Base-by-base conservation (phyloP, 2,888 invertebrate species). In the Malthinus seriepunctatus region DNA sequence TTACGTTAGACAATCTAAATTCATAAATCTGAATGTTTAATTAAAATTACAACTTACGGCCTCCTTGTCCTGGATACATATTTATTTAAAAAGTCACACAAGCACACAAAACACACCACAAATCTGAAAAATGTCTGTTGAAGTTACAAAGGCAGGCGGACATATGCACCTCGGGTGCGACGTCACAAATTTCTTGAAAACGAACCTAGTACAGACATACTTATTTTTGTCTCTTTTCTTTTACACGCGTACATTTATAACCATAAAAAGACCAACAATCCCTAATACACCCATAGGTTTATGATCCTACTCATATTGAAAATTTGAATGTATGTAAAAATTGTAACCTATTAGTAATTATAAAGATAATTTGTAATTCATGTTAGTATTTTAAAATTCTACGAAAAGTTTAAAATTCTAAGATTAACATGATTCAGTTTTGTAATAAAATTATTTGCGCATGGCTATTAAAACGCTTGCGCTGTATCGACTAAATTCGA, bases 131-230 rank as follows among this genome's bases (percentile, higher is more conserved):
- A 69, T 72, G 70, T 73, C 70, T 74, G 70, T 67, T 71, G 72
- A 68, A 68, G 67, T 74, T 73, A 74, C 70, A 71, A 74, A 75
- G 74, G 69, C 63, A 64, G 76, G 76, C 78, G 71, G 78, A 78
- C 79, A 79, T 79, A 78, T 79, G 79, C 77, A 78, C 77, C 73
- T 65, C 65, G 70, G 67, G 67, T 65, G 67, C 76, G 76, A 76
- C 76, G 76, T 76, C 76, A 76, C 67, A 32, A 10, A 51, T 23
- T 15, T 38, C 45, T 31, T 38, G 8, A 42, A 48, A 48, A 12
- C 32, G 23, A 42, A 37, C 34, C 32, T 14, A 55, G 8, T 11
- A 9, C 15, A 9, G 33, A 35, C 45, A n/a, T 46, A 45, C 15
- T n/a, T 11, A 1, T n/a, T 1, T 15, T 15, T 23, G 39, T 42